These are phyloP conservation scores for Oenanthe oenanthe DNA, from an alignment of 2,113 vertebrate species.

Conservation along the genomic window DNA sequence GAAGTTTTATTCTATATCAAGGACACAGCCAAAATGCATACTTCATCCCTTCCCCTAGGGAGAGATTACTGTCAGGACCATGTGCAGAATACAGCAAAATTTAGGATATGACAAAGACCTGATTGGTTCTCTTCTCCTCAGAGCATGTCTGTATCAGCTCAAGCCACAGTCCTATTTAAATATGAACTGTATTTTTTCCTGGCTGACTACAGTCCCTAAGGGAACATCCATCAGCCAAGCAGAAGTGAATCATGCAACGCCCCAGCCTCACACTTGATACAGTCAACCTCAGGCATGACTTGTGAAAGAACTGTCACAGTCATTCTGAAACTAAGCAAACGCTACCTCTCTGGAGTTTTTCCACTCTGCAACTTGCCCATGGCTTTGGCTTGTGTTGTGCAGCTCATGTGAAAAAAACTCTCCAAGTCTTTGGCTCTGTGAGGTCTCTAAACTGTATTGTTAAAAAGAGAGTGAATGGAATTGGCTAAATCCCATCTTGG, in stretches of 20 bases:
- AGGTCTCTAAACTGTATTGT: not conserved
- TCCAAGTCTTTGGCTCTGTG: not conserved
- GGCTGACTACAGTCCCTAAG: not conserved
- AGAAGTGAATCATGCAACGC: not conserved
- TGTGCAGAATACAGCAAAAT: not conserved
- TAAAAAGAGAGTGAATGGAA: not conserved
- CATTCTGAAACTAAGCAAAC: not conserved
- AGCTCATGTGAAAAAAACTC: not conserved
- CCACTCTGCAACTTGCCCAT: rapidly evolving
- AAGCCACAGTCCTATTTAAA: not conserved
- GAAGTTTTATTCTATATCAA: not conserved
- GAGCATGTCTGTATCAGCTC: not conserved
- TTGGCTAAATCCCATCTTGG: not conserved
- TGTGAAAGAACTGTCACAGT: not conserved
- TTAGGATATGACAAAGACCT: not conserved
- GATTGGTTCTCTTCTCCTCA: not conserved
- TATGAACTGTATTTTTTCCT: not conserved
- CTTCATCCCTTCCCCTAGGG: not conserved
- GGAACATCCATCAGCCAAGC: not conserved
- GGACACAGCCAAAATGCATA: not conserved
- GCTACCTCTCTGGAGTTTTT: not conserved
- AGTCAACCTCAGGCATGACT: not conserved
- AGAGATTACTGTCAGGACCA: not conserved
- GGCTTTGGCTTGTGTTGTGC: not conserved
- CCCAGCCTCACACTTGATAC: not conserved